Evolutionary conservation across 2,113 vertebrate species (phyloP).

Genomic region (Sula dactylatra): DNA sequence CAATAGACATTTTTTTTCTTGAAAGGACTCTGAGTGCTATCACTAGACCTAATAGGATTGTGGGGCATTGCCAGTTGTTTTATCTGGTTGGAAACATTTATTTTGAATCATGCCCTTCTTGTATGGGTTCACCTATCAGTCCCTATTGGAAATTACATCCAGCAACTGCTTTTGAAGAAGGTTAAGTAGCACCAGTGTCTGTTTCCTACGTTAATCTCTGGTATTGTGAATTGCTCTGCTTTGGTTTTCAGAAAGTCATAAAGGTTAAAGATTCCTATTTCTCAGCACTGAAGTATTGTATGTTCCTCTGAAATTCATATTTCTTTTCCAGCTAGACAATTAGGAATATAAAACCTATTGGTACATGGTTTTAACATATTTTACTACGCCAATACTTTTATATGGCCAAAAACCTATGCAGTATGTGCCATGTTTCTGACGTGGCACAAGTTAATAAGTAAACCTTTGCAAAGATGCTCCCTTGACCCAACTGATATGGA

Average conservation of each 20-base stretch:
- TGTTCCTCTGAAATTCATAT: neutral
- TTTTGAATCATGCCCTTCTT: neutral
- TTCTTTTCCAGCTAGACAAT: neutral
- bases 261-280: neutral
- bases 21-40: slow-evolving; percentile 18
- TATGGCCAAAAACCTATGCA: neutral
- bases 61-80: neutral
- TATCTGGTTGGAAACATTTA: neutral
- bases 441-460: neutral
- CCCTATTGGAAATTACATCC: neutral
- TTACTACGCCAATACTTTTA: neutral
- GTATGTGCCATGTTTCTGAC: neutral
- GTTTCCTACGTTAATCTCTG: neutral
- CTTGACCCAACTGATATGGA: neutral
- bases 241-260: neutral
- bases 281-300: neutral
- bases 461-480: neutral
- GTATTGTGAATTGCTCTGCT: neutral
- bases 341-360: neutral
- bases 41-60: slow-evolving; percentile 40
- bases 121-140: neutral
- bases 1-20: neutral
- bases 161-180: neutral
- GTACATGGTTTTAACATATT: neutral
- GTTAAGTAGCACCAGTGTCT: neutral